Base-by-base conservation (phyloP, 30 jellyfish, hydroid and myxozoan genomes). In the Haliclystus octoradiatus region DNA sequence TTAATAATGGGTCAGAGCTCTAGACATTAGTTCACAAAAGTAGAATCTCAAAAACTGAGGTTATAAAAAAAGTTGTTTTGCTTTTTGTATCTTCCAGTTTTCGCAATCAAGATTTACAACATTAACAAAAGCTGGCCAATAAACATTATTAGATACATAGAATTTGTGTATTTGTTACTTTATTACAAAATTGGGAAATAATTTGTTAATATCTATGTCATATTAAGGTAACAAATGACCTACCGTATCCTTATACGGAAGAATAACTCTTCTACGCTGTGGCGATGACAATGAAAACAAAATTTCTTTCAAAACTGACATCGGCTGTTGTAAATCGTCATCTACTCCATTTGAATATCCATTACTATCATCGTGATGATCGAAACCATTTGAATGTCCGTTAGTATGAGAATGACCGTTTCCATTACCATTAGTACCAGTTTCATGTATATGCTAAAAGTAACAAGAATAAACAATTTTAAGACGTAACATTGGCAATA, bases 171-270 rank as follows among this genome's bases (percentile, higher is more conserved):
- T n/a, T n/a, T n/a, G n/a, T n/a, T n/a, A n/a, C n/a, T n/a, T n/a
- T n/a, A n/a, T n/a, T n/a, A n/a, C n/a, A n/a, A n/a, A n/a, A n/a
- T n/a, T n/a, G n/a, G n/a, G n/a, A n/a, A n/a, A n/a, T n/a, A n/a
- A n/a, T n/a, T n/a, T n/a, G n/a, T n/a, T n/a, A n/a, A n/a, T n/a
- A n/a, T n/a, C n/a, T n/a, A n/a, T n/a, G n/a, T n/a, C n/a, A n/a
- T n/a, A n/a, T n/a, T n/a, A n/a, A n/a, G n/a, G n/a, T n/a, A n/a
- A n/a, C n/a, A n/a, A n/a, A n/a, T n/a, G n/a, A n/a, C 95, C 72
- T 66, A 89, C 98, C 30, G 98, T 80, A 12, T 81, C 93, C 28
- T 85, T 70, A 57, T 89, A 89, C 0, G 95, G 93, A 23, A 89
- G 81, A 23, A 75, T 76, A 26, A 92, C 85, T 33, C 71, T 77